Base-by-base conservation (phyloP, 2,888 invertebrate species). In the Syrphus vitripennis region DNA sequence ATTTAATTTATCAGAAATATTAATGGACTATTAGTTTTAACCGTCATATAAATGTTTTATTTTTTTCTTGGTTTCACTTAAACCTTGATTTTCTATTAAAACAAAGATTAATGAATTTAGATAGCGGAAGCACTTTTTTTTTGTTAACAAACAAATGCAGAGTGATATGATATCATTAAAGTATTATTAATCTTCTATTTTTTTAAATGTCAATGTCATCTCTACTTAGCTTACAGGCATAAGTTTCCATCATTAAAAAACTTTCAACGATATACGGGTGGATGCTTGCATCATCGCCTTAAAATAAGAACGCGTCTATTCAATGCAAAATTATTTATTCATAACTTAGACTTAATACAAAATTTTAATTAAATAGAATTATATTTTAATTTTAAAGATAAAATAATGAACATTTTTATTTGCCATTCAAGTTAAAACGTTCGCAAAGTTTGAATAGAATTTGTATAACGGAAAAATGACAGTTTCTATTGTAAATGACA, bases 121-220 rank as follows among this genome's bases (percentile, higher is more conserved):
- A 6, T 4, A 10, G 4, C 19, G n/a, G 19, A 57, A 34, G 34
- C 10, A 19, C 34, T 21, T 10, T 12, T 26, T 24, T 29, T 3
- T n/a, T 55, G 7, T 31, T 42, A 42, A 10, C 0, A 19, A 14
- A 19, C 5, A 14, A 14, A 34, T 21, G 1, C 59, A 37, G 19
- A 21, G 16, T 59, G 34, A 37, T 59, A n/a, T 34, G 34, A 59
- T 59, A 31, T 65, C 45, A 65, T 65, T 45, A 19, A 42, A 19
- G 19, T 65, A 29, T 45, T 19, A 70, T 78, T 79, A 69, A 65
- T 69, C 37, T 70, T 74, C 42, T 59, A 2, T 16, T 50, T 40
- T 65, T 26, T 65, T 45, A 40, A 63, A 72, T 72, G 40, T 7
- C 40, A 57, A 57, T 57, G 55, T 42, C 31, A 59, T 40, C 16